These are phyloP conservation scores for Sebastes trivittatus DNA, from an alignment of 2,797 vertebrate genomes.

Conservation along the genomic window DNA sequence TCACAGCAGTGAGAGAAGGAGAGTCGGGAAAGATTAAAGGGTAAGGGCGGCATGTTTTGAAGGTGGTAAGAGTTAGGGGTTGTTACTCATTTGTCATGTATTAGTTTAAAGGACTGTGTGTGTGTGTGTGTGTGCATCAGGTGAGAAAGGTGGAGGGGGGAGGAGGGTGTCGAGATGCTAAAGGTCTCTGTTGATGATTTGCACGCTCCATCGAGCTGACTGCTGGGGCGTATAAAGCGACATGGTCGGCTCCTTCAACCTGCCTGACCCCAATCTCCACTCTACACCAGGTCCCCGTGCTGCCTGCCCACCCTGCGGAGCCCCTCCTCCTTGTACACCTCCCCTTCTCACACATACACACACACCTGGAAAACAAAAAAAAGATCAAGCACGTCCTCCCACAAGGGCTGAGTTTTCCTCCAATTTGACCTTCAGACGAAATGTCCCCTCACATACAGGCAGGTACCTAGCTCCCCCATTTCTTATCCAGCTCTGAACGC, in stretches of 20 bases:
- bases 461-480: neutral
- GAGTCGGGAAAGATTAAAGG: constrained; percentile 46
- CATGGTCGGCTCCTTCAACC: constrained; percentile 83
- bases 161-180: constrained; percentile 68
- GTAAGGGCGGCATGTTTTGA: constrained; percentile 31
- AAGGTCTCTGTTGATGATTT: constrained; percentile 86
- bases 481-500: constrained; percentile 17
- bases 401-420: constrained; percentile 44
- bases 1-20: constrained; percentile 50
- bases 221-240: constrained; percentile 77
- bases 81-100: constrained; percentile 80
- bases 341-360: constrained; percentile 17
- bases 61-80: constrained; percentile 51
- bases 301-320: constrained; percentile 66
- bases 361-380: constrained; percentile 36
- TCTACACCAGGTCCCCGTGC: constrained; percentile 76
- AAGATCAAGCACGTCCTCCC: constrained; percentile 47
- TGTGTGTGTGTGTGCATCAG: constrained; percentile 21
- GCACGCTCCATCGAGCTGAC: constrained; percentile 81
- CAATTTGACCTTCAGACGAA: constrained; percentile 67
- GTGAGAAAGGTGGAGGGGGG: constrained; percentile 63
- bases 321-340: constrained; percentile 56
- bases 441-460: constrained; percentile 22
- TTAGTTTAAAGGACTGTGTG: constrained; percentile 56
- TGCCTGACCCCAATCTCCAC: constrained; percentile 86